Percentiles rank a stretch among this genome's conserved stretches.
phyloP scores from a whole-genome alignment of 2,888 invertebrate genomes.

The Heliconius ethilla region DNA sequence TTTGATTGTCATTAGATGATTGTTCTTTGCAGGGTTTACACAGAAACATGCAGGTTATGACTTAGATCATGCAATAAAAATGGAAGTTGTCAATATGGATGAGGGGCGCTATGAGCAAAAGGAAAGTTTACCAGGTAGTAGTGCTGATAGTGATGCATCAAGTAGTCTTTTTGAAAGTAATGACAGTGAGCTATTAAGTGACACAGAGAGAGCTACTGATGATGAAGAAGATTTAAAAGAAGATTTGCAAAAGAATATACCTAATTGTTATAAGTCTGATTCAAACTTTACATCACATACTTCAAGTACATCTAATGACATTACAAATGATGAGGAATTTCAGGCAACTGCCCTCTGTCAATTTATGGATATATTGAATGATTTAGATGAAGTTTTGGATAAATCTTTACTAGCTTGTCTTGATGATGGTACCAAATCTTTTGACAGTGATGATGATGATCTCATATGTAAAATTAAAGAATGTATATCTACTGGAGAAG shows the following conservation, averaged over 20 bases:
- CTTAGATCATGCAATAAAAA: slow-evolving; percentile 76
- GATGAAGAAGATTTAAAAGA: slow-evolving; percentile 73
- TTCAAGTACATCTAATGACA: slow-evolving; percentile 63
- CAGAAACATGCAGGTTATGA: slow-evolving; percentile 70
- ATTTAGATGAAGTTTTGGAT: slow-evolving; percentile 82
- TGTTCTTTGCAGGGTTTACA: slow-evolving; percentile 69
- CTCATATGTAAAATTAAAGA: slow-evolving; percentile 75
- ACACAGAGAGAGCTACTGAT: slow-evolving; percentile 65
- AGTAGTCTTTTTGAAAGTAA: slow-evolving; percentile 65
- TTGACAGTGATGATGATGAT: slow-evolving; percentile 76
- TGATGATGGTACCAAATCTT: slow-evolving; percentile 65
- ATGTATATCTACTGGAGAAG: slow-evolving; percentile 61
- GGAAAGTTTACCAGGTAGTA: slow-evolving; percentile 66
- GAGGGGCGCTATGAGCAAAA: slow-evolving; percentile 72
- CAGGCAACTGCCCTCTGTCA: slow-evolving; percentile 77
- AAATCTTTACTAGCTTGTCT: slow-evolving; percentile 76
- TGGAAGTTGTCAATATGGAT: slow-evolving; percentile 72
- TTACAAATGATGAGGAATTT: slow-evolving; percentile 76
- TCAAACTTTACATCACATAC: slow-evolving; percentile 73
- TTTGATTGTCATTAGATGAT: slow-evolving; percentile 34
- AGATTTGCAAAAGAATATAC: slow-evolving; percentile 74
- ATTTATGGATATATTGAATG: slow-evolving; percentile 81
- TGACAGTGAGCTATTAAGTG: slow-evolving; percentile 62
- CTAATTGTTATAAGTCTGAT: slow-evolving; percentile 76
- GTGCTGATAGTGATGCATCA: slow-evolving; percentile 68